These are phyloP conservation scores for Panzeria rudis DNA, from an alignment of 2,888 invertebrate genomes.

Conservation along the genomic window DNA sequence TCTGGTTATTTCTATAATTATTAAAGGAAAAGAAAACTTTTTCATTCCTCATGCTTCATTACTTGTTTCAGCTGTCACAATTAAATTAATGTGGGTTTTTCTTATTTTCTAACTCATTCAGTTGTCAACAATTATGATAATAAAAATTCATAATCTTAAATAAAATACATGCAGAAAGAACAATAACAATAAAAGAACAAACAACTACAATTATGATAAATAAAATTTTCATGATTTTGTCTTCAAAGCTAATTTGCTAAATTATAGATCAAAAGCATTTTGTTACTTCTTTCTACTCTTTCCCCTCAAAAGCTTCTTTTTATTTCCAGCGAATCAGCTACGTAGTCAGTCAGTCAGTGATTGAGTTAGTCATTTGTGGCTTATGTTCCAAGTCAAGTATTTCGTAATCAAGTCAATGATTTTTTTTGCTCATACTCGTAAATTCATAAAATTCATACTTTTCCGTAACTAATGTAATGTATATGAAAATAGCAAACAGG, in stretches of 20 bases:
- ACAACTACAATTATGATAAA: conserved; percentile 62
- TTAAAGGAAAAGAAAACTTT: neutral
- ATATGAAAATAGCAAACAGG: neutral
- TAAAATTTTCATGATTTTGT: conserved; percentile 61
- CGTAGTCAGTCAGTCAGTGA: neutral
- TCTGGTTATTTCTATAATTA: neutral
- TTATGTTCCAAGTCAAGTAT: conserved; percentile 40
- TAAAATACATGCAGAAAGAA: neutral
- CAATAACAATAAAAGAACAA: conserved; percentile 18
- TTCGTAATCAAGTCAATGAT: conserved; percentile 49
- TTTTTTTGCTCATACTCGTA: conserved; percentile 28
- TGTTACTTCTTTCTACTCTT: conserved; percentile 11
- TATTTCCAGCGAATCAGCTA: conserved; percentile 7
- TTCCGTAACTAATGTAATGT: conserved; percentile 8
- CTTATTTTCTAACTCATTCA: conserved; percentile 36
- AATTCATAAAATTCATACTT: conserved; percentile 54
- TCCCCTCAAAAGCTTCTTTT: conserved; percentile 3
- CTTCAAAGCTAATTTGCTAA: conserved; percentile 72
- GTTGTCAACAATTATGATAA: conserved; percentile 37
- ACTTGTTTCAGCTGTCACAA: conserved; percentile 28
- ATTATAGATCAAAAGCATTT: conserved; percentile 71
- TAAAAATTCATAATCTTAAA: conserved; percentile 31
- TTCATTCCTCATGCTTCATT: neutral
- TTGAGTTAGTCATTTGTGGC: conserved; percentile 38
- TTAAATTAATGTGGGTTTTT: conserved; percentile 47